A percentile compares a stretch with the other conserved stretches of the same genome.
These are phyloP conservation scores for Caiman crocodilus DNA, from an alignment of 2,797 vertebrate genomes.

Conservation along the genomic window DNA sequence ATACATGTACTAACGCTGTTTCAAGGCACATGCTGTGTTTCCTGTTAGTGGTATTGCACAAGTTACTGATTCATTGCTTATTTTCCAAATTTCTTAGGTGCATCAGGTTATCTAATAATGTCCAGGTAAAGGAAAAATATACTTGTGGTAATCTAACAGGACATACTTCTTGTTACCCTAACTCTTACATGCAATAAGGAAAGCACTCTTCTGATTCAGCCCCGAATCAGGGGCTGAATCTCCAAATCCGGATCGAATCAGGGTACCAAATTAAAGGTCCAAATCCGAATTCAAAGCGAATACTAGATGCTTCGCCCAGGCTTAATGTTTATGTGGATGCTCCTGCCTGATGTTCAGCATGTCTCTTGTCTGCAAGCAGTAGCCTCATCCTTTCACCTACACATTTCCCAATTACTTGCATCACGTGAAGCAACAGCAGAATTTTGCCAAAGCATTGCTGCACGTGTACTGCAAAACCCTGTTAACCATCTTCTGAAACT, in stretches of 20 bases:
- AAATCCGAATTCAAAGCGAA: too few species aligned
- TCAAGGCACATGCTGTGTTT: constrained; percentile 13
- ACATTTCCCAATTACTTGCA: not conserved
- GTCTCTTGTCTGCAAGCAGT: not conserved
- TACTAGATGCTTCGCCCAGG: too few species aligned
- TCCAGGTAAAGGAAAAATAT: not conserved
- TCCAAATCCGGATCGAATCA: too few species aligned
- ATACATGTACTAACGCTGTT: constrained; percentile 50
- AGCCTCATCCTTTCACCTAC: constrained; percentile 51
- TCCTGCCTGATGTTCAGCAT: not conserved
- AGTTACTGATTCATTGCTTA: not conserved
- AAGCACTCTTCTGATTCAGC: not conserved
- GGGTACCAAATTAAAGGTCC: too few species aligned
- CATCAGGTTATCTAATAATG: constrained; percentile 27
- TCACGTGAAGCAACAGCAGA: constrained; percentile 33
- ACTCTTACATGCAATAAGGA: not conserved
- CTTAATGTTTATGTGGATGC: not conserved
- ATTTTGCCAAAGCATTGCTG: constrained; percentile 39
- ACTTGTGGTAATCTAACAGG: not conserved
- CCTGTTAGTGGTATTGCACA: constrained; percentile 27
- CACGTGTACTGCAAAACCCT: not conserved
- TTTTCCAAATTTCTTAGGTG: constrained; percentile 32
- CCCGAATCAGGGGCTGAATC: too few species aligned
- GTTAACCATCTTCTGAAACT: constrained; percentile 43
- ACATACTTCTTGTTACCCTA: not conserved